phyloP scores from a whole-genome alignment of 2,113 vertebrate species.

The Trachemys scripta region DNA sequence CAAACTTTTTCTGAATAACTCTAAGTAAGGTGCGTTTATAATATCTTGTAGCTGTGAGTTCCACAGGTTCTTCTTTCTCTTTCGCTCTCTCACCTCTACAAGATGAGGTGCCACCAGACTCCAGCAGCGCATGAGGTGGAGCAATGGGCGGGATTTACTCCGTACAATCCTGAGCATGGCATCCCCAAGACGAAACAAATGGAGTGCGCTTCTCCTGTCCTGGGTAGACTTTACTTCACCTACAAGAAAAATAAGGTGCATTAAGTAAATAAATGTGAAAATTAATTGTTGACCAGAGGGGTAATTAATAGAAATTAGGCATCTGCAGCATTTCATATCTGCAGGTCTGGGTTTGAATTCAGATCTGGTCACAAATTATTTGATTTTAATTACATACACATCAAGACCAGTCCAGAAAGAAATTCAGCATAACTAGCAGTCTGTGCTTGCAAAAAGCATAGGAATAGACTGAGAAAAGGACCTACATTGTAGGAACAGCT shows the following conservation, averaged over 20 bases:
- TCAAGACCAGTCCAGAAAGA: neutral
- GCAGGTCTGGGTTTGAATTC: neutral
- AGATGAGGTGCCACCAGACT: constrained; percentile 95
- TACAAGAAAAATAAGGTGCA: constrained; percentile 50
- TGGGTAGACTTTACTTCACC: constrained; percentile 93
- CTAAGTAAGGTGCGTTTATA: neutral
- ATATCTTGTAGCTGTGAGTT: neutral
- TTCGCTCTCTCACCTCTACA: constrained; percentile 86
- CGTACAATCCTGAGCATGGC: constrained; percentile 94
- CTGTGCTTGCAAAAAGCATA: neutral
- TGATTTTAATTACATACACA: neutral
- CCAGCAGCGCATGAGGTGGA: constrained; percentile 96
- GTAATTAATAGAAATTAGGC: neutral
- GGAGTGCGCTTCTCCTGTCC: constrained; percentile 90
- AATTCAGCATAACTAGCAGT: neutral
- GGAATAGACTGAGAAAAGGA: neutral
- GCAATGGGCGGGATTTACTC: constrained; percentile 88
- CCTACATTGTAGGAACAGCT: neutral
- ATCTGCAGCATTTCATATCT: neutral
- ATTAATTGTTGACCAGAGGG: neutral
- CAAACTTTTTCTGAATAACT: neutral
- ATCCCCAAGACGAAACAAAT: constrained; percentile 95
- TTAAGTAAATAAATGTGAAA: neutral
- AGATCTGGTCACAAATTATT: neutral
- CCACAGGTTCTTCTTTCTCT: neutral